These are phyloP conservation scores for Tichodroma muraria DNA, from an alignment of 2,113 vertebrate species.

Conservation along the genomic window DNA sequence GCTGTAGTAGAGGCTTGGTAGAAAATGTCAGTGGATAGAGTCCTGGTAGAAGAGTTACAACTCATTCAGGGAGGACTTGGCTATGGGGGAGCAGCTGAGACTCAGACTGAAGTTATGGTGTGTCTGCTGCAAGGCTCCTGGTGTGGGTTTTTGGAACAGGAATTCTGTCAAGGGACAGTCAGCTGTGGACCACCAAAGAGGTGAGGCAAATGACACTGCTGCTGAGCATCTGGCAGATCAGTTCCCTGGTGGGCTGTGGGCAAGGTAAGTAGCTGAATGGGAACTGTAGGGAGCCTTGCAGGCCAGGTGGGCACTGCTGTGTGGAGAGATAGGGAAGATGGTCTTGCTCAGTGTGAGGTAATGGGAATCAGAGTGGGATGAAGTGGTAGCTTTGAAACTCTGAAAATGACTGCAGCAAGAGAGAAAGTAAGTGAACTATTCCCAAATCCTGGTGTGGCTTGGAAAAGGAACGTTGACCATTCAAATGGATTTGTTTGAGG, in stretches of 20 bases:
- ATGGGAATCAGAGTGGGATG: background rate
- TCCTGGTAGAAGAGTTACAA: background rate
- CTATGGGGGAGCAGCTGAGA: background rate
- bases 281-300: background rate
- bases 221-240: background rate
- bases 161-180: background rate
- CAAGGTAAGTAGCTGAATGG: background rate
- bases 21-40: background rate
- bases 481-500: background rate
- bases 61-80: background rate
- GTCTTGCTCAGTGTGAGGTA: background rate
- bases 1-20: background rate
- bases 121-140: background rate
- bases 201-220: background rate
- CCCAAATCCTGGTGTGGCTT: background rate
- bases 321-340: background rate
- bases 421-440: background rate
- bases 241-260: background rate
- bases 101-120: background rate
- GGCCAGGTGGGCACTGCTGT: too few species aligned
- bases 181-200: background rate
- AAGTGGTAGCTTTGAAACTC: background rate
- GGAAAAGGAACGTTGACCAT: background rate
- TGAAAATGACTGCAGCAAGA: background rate
- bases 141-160: background rate